Evolutionary conservation across 2,113 vertebrate species (phyloP).

Genomic region (Elaphurus davidianus): DNA sequence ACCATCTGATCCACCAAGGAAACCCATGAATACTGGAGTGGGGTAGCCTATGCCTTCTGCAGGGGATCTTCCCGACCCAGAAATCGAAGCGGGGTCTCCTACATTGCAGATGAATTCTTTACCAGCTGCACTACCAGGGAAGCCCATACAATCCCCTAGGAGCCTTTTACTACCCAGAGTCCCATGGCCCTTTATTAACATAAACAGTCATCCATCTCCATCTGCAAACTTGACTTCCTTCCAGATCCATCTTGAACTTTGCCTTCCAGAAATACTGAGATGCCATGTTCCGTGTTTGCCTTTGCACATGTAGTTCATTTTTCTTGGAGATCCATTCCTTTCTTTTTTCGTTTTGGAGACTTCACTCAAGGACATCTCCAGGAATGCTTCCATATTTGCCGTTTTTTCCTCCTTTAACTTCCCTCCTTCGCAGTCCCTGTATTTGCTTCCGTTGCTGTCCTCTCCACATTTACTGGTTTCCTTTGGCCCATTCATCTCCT

Average conservation of each 20-base stretch:
- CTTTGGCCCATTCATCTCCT: neutral
- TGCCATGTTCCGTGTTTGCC: neutral
- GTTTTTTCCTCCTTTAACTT: neutral
- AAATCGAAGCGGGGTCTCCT: neutral
- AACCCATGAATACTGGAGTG: neutral
- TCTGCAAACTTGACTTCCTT: neutral
- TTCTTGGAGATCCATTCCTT: neutral
- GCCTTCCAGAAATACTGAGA: neutral
- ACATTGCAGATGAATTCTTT: neutral
- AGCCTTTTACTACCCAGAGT: neutral
- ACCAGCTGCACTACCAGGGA: neutral
- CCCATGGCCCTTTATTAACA: neutral
- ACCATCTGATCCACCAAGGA: neutral
- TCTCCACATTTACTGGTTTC: neutral
- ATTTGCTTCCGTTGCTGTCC: neutral
- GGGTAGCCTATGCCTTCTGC: neutral
- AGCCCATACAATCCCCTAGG: neutral
- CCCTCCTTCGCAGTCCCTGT: neutral
- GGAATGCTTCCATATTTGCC: neutral
- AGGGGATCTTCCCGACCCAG: neutral
- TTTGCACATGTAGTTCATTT: neutral
- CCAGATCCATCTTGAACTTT: neutral
- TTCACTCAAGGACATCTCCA: neutral
- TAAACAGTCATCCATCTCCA: fast-evolving
- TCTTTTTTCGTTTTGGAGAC: neutral